phyloP scores from a whole-genome alignment of 2,888 invertebrate genomes.

The Mayetiola destructor region DNA sequence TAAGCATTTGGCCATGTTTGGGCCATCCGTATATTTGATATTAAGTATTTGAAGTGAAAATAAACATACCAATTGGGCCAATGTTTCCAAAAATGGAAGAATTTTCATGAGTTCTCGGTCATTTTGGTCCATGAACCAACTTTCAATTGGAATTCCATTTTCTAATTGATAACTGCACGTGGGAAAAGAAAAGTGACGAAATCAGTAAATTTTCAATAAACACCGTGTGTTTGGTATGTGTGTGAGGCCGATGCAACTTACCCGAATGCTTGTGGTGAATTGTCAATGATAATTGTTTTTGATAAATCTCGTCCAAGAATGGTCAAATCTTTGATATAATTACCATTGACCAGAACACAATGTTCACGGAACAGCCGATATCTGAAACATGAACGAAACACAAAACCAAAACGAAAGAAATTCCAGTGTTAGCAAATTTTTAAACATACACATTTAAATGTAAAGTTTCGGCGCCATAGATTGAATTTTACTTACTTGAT shows the following conservation, averaged over 20 bases:
- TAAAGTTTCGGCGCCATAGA: background rate
- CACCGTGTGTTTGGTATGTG: background rate
- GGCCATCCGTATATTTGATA: background rate
- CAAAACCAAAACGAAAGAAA: background rate
- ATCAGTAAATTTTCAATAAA: background rate
- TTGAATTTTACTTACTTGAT: slow-evolving; percentile 40
- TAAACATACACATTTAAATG: background rate
- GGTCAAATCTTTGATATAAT: slow-evolving; percentile 89
- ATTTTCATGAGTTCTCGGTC: slow-evolving; percentile 84
- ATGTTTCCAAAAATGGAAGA: slow-evolving; percentile 77
- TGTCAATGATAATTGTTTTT: slow-evolving; percentile 75
- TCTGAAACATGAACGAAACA: slow-evolving; percentile 25
- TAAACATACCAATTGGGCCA: slow-evolving; percentile 57
- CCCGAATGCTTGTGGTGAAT: slow-evolving; percentile 87
- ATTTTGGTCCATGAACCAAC: slow-evolving; percentile 85
- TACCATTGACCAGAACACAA: slow-evolving; percentile 87
- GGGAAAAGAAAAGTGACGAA: slow-evolving; percentile 16
- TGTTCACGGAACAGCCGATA: slow-evolving; percentile 87
- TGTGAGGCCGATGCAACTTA: slow-evolving; percentile 15
- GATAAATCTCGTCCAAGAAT: slow-evolving; percentile 84
- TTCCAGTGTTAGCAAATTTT: background rate
- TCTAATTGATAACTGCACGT: slow-evolving; percentile 51
- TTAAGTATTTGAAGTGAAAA: background rate
- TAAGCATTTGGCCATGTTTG: slow-evolving; percentile 12
- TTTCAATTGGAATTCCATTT: slow-evolving; percentile 94